Evolutionary conservation across 2,113 vertebrate genomes (phyloP).

Genomic region (Papio anubis): DNA sequence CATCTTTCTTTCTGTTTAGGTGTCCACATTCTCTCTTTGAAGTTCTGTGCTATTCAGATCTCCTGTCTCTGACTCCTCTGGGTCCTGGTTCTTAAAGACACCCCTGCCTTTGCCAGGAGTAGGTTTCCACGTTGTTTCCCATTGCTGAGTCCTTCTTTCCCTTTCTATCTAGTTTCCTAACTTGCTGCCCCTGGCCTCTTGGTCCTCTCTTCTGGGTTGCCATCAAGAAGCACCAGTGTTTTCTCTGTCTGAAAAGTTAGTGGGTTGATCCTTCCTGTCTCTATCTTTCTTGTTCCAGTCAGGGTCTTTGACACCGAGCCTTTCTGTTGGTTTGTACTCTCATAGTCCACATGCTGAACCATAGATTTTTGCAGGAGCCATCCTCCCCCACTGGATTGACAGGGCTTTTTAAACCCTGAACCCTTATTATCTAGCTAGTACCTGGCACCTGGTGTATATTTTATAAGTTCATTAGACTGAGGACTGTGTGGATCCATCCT

Average conservation of each 20-base stretch:
- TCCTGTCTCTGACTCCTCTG: neutral
- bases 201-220: neutral
- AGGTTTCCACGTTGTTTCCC: neutral
- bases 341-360: neutral
- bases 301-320: neutral
- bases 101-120: neutral
- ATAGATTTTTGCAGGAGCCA: neutral
- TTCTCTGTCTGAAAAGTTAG: neutral
- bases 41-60: neutral
- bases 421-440: neutral
- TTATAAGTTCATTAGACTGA: neutral
- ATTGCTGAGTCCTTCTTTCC: neutral
- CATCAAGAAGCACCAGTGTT: neutral
- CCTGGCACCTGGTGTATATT: neutral
- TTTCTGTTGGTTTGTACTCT: neutral
- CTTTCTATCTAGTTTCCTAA: neutral
- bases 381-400: neutral
- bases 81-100: neutral
- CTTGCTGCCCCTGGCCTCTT: neutral
- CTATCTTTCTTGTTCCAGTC: neutral
- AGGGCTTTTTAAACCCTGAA: neutral
- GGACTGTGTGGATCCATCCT: neutral
- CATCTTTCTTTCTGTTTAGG: neutral
- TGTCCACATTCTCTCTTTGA: neutral
- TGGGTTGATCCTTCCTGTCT: neutral